Evolutionary conservation across 2,113 vertebrate genomes (phyloP).

Genomic region (Ondatra zibethicus): DNA sequence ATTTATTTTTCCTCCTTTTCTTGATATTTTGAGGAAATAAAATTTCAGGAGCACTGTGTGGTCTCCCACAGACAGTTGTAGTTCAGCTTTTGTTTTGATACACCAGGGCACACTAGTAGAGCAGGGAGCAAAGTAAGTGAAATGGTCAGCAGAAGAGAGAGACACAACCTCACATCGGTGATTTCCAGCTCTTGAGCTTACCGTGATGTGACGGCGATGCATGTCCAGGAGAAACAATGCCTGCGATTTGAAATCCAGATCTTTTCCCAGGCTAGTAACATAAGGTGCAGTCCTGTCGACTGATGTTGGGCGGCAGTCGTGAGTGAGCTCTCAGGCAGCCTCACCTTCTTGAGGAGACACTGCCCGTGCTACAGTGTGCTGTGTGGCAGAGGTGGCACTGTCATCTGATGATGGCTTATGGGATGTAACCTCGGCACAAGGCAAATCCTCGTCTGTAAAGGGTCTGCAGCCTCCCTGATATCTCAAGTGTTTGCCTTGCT

Average conservation of each 20-base stretch:
- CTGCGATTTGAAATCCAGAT: neutral
- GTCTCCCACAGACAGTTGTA: neutral
- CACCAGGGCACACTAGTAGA: accelerated
- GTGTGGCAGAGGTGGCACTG: neutral
- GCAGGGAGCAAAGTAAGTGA: accelerated
- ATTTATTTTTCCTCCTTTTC: neutral
- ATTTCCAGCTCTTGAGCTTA: neutral
- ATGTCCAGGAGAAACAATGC: neutral
- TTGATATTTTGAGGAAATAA: neutral
- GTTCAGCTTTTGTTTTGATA: neutral
- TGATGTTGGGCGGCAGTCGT: neutral
- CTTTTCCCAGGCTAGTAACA: neutral
- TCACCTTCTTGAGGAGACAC: neutral
- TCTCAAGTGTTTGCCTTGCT: neutral
- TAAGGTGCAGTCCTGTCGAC: neutral
- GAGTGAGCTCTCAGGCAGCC: too few species aligned
- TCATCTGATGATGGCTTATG: neutral
- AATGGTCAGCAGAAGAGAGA: too few species aligned
- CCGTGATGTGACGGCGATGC: neutral
- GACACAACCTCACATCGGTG: neutral
- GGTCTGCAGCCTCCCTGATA: neutral
- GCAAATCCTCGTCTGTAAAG: neutral
- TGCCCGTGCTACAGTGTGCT: neutral
- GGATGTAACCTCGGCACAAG: neutral
- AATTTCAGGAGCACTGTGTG: neutral